These are phyloP conservation scores for Cinclus mexicanus DNA, from an alignment of 2,113 vertebrate genomes.

Conservation along the genomic window DNA sequence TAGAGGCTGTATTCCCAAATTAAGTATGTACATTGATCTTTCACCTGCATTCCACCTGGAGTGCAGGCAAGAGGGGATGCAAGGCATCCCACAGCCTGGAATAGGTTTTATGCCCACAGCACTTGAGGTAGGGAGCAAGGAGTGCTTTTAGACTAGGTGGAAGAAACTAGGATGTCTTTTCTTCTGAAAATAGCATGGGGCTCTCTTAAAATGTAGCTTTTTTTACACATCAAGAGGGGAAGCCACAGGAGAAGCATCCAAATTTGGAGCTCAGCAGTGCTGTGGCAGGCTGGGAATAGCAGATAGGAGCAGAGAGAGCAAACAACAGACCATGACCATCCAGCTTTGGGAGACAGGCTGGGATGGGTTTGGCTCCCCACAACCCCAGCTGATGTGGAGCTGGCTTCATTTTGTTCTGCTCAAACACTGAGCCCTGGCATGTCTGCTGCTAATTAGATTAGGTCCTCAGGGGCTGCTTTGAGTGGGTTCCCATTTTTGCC, in stretches of 20 bases:
- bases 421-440: rapidly evolving
- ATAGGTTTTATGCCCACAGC: neutral
- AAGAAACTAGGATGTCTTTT: neutral
- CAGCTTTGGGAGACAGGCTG: neutral
- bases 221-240: neutral
- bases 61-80: neutral
- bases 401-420: neutral
- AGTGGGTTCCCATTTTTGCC: neutral
- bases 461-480: neutral
- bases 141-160: neutral
- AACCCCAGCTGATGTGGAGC: neutral
- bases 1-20: neutral
- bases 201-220: neutral
- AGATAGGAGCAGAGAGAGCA: neutral
- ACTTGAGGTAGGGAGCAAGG: neutral
- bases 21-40: neutral
- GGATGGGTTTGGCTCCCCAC: neutral
- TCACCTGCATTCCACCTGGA: rapidly evolving
- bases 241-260: neutral
- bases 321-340: neutral
- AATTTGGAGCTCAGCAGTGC: neutral
- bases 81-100: neutral
- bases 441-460: slow-evolving; percentile 10
- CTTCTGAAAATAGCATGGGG: neutral
- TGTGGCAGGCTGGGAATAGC: neutral